Evolutionary conservation across 2,888 invertebrate genomes (phyloP), one percentile per base, ranked within the genome.

Genomic region (Liodrosophila aerea): DNA sequence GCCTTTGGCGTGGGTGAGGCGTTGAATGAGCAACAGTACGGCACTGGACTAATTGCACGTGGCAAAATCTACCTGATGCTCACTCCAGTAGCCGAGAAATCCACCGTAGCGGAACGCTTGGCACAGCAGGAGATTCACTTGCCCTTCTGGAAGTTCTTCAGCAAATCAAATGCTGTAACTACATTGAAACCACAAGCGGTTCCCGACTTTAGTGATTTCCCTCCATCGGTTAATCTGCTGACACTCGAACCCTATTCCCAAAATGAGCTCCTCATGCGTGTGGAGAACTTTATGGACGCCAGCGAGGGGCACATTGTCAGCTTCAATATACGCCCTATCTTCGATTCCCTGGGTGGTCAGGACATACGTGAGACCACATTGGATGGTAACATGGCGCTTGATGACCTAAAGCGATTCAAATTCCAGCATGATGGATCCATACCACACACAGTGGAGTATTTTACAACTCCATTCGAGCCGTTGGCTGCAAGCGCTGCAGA

Each of bases 1-100:
- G 95, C 94, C 0, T 97, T 97, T 82, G 99, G 99, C 0, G 98
- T 99, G 0, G 95, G 92, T 0, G 98, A 99, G 89, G 93, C 97
- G 0, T 88, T 99, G 0, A 96, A 98, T 82, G 99, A 99, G 89
- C 91, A 92, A 0, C 94, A 93, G 0, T 94, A 91, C 62, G 94
- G 93, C 0, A 86, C 89, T 54, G 96, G 96, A 0, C 85, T 96
- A 1, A 93, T 95, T 0, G 94, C 92, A 0, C 91, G 93, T 67
- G 96, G 96, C 0, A 92, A 91, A 3, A 94, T 96, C 73, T 93
- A 92, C 74, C 30, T 94, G 2, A 52, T 92, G 39, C 72, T 91
- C 1, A 70, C 53, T 27, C 12, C 4, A 0, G 47, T 60, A 0
- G 8, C 44, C 0, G 46, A 36, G 4, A 67, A 69, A 7, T 46